Percentiles rank a stretch among this genome's conserved stretches.
Evolutionary conservation across 2,888 invertebrate genomes (phyloP).

Genomic region (Drosophila neonasuta): DNA sequence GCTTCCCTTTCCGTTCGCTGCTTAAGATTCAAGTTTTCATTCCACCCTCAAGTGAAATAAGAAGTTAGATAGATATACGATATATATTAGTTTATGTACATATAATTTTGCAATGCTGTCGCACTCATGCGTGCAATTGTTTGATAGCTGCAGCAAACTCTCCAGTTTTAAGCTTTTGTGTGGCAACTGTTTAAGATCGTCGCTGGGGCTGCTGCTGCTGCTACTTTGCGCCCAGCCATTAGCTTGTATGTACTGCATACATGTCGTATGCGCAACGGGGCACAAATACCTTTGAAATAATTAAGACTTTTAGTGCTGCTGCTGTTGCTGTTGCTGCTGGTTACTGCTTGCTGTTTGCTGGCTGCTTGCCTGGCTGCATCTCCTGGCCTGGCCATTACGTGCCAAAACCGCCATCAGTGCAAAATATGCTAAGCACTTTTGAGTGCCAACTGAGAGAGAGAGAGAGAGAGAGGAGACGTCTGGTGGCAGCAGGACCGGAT

Average conservation of each 20-base stretch:
- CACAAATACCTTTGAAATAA: conserved; percentile 65
- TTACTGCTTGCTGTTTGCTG: conserved; percentile 21
- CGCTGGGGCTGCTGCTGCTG: not conserved
- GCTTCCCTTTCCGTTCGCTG: conserved; percentile 10
- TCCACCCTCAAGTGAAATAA: conserved; percentile 17
- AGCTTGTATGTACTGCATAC: conserved; percentile 12
- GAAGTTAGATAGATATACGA: conserved; percentile 42
- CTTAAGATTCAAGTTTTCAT: conserved; percentile 50
- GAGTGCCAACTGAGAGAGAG: conserved; percentile 24
- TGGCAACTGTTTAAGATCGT: conserved; percentile 34
- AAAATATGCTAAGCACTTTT: conserved; percentile 73
- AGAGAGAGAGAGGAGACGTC: not conserved
- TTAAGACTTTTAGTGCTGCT: conserved; percentile 65
- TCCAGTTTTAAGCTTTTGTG: conserved; percentile 31
- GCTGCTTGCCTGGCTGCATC: conserved; percentile 21
- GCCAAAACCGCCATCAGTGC: conserved; percentile 55
- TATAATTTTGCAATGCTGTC: conserved; percentile 43
- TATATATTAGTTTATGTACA: conserved; percentile 41
- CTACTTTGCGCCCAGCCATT: conserved; percentile 25
- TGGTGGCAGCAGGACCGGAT: not conserved
- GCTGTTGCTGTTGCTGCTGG: not conserved
- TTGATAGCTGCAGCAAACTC: conserved; percentile 50
- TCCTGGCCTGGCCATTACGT: conserved; percentile 50
- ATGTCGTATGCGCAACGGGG: conserved; percentile 40
- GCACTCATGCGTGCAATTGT: conserved; percentile 67